Evolutionary conservation across 2,888 invertebrate species (phyloP), one percentile per base, ranked within the genome.

Genomic region (Thysanoteuthis rhombus): DNA sequence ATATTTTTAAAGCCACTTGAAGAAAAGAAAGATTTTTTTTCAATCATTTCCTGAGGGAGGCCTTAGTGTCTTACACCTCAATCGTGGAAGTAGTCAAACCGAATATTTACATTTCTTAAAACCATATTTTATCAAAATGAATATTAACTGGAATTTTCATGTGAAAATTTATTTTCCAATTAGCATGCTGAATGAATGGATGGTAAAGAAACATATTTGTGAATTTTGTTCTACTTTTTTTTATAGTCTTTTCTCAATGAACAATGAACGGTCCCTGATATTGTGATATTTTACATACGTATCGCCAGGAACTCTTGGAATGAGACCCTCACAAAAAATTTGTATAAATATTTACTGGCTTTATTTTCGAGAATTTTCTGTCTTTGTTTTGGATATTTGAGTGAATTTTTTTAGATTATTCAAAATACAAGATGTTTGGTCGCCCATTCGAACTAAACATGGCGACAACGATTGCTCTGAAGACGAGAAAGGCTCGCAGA

Each of bases 381-480:
- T 19, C n/a, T 75, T 75, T 75, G 12, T 3, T 75, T n/a, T 19
- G n/a, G 36, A 75, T 12, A n/a, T n/a, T n/a, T 75, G n/a, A n/a
- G n/a, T 75, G 75, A 75, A n/a, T 75, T n/a, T 36, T 1, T 75
- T 75, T n/a, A n/a, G 39, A 42, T 90, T 42, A 90, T 40, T n/a
- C 39, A 16, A 42, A 90, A 40, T 3, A 39, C 90, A 32, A 1
- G 39, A 39, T 42, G 90, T 90, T 22, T 90, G 42, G 40, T 40
- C 90, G 42, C 90, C 39, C 90, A 90, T 42, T 40, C 90, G 90
- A 39, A 90, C 25, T 32, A 94, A 93, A 94, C 94, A 96, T 96
- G 96, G 95, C 96, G 95, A 95, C 96, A 32, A 96, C 96, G 93
- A 96, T 96, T 28, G 96, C 96, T 12, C 95, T 96, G 90, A 95